Conservation (phyloP, 2,113 vertebrate species). For the Colossoma macropomum region DNA sequence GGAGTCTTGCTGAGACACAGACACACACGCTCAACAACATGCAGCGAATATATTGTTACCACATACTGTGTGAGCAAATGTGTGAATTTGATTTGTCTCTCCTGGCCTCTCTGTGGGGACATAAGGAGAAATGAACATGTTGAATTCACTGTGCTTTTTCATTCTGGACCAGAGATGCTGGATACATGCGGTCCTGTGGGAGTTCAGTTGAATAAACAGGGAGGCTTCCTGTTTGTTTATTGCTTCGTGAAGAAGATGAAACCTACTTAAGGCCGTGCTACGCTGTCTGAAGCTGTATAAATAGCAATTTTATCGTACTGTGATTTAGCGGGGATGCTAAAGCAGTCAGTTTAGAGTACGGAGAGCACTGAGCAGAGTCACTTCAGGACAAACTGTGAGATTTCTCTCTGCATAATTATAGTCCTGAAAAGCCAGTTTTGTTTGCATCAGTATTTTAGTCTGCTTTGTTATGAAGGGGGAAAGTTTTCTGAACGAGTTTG, state of each 20-base stretch:
- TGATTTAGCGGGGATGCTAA: neutral
- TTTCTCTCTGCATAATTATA: neutral
- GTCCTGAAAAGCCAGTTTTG: neutral
- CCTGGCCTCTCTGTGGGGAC: neutral
- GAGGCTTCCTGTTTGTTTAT: neutral
- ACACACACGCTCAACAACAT: neutral
- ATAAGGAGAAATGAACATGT: conserved; percentile 3
- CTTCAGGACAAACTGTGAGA: neutral
- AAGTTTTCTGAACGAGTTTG: neutral
- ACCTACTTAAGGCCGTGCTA: neutral
- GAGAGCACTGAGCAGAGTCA: neutral
- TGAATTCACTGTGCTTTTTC: neutral
- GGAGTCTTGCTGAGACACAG: neutral
- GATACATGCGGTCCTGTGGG: neutral
- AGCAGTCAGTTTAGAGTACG: too few relatives aligned
- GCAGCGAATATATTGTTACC: neutral
- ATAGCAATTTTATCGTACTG: neutral
- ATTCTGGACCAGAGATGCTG: too few relatives aligned
- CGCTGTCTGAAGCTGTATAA: neutral
- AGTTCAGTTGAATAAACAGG: neutral
- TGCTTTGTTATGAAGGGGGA: neutral
- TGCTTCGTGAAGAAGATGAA: neutral
- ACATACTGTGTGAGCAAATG: conserved; percentile 17
- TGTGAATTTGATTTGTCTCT: neutral
- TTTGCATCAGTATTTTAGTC: neutral